Base-by-base conservation (phyloP, 2,113 vertebrate genomes). In the Saimiri boliviensis region DNA sequence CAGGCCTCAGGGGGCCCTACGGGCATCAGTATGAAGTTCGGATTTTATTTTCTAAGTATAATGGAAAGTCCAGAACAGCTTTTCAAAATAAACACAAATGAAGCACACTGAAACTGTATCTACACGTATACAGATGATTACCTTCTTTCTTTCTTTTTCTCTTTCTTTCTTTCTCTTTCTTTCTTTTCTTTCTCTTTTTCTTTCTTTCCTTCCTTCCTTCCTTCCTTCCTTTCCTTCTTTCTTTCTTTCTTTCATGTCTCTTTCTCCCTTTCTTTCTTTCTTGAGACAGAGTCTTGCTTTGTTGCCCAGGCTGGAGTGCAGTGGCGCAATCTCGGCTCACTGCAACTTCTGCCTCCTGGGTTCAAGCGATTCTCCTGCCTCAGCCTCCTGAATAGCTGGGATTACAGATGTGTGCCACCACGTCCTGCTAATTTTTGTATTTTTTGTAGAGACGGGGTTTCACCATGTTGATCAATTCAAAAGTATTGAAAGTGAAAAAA, bases 291-390 rank as follows among this genome's bases (percentile, higher is more conserved):
- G 25, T 12, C 25, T 63, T 2, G 5, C 60, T 63, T 11, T 63
- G 27, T 63, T 13, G 60, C 60, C 60, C 60, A 63, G 56, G 56
- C 56, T 23, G 56, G 21, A 58, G 60, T 5, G 2, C 25, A 63
- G 27, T 63, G 60, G 60, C 2, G 0, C 27, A 12, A 30, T 30
- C 60, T 63, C 5, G 0, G 27, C 11, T 63, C 60, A 63, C 60
- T 63, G 27, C 60, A 30, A 30, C 27, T 12, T 63, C 56, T 56
- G 21, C 56, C 56, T 58, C 21, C 21, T 9, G 23, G 56, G 8
- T 58, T 58, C 8, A 58, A 58, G 56, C 3, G 21, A 23, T 58
- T 58, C 21, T 23, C 56, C 56, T 23, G 56, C 21, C 56, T 58
- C 56, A 23, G 21, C 21, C 56, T 58, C 56, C 56, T 58, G 56